Base-by-base conservation (phyloP, 1,140 invertebrate genomes). In the Ceratoteleas bidentatus region DNA sequence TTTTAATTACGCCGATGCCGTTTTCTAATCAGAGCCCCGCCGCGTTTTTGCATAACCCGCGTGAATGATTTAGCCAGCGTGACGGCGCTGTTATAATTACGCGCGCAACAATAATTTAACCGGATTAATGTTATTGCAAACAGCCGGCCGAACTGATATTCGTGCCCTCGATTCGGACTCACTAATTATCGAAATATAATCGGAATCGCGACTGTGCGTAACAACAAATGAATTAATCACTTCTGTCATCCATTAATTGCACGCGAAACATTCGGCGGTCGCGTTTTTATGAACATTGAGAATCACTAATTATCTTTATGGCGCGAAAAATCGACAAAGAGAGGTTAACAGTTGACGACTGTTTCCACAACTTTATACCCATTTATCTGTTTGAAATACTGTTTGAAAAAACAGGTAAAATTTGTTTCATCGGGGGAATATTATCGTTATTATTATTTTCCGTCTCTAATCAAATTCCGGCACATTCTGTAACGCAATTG, bases 21-120 rank as follows among this genome's bases (percentile, higher is more conserved):
- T 60, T 45, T 65, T 74, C 60, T 74, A 65, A 66, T 66, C 62
- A 56, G 47, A 68, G 40, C 24, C 38, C 32, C 24, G 36, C 36
- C 38, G 58, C 38, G 40, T 32, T 47, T 33, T 60, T 47, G 11
- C 43, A 60, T 60, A 32, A 11, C 15, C 16, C 10, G n/a, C 7
- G n/a, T 61, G 13, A 49, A 62, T 50, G 24, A 60, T 60, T 45
- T 33, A 60, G 13, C 11, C 4, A 3, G 10, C 36, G 38, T 43
- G 13, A 43, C 15, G 56, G 0, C 8, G 36, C 15, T 38, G 36
- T 38, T 56, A 56, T 56, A 60, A 60, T 62, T 62, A 10, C 32
- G 13, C 32, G 47, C 45, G 33, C 9, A 61, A 61, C 13, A 61
- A 61, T 34, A 15, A 49, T 49, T 61, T 40, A 34, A 61, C 24